Base-by-base conservation (phyloP, 2,797 vertebrate genomes). In the Enteromius anoplus region DNA sequence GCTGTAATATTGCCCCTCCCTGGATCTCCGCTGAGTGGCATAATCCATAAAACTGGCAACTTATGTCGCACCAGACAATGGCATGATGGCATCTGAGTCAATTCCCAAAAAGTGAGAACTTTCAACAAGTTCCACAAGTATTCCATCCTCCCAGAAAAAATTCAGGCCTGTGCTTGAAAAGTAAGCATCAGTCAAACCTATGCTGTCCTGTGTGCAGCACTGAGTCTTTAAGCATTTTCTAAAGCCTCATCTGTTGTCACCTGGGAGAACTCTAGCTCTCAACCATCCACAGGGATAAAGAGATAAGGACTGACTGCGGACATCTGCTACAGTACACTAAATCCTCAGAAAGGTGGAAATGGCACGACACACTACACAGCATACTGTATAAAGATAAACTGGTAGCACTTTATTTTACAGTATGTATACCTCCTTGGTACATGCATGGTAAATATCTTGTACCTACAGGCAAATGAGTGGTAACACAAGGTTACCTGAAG, bases 11-110 rank as follows among this genome's bases (percentile, higher is more conserved):
- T 90, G 55, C 64, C 88, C 69, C 9, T 51, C 9, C 68, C 84
- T 0, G 37, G 53, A 15, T 76, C 76, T 0, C 86, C 82, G 32
- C 42, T n/a, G 6, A 85, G 47, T 0, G 92, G 91, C 90, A 91
- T 89, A 85, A 93, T 78, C 92, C 92, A 93, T 75, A 94, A 86
- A 11, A 93, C 88, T 0, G 92, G 92, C 26, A 94, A 68, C 8
- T 89, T 88, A 68, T 93, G 91, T 3, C 73, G 86, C 76, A 85
- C 80, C 80, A 81, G 86, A 9, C 87, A 75, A 73, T 1, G 42
- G 10, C 79, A 66, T 9, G 17, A 84, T 2, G 49, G 81, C 0
- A 69, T 45, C 0, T 65, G 40, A 11, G n/a, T 4, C 65, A 92
- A 72, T 29, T 64, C 58, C 73, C 51, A 78, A 49, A 88, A 65